Evolutionary conservation across 2,113 vertebrate species (phyloP).

Genomic region (Zosterops hypoxanthus): DNA sequence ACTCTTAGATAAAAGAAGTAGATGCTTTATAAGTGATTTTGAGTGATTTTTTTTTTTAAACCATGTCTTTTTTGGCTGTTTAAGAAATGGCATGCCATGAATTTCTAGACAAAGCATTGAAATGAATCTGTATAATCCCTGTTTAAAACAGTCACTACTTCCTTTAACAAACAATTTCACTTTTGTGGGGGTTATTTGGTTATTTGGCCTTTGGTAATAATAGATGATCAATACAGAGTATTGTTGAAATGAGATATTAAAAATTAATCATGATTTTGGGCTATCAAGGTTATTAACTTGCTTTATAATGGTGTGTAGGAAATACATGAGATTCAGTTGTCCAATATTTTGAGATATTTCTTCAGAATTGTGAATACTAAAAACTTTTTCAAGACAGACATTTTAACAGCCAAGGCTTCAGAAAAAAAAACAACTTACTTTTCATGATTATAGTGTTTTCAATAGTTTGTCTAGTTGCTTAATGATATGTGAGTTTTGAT

Average conservation of each 20-base stretch:
- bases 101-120: not conserved
- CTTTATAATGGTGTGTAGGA: not conserved
- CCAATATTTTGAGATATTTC: not conserved
- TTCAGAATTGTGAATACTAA: not conserved
- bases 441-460: not conserved
- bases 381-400: not conserved
- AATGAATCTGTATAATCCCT: not conserved
- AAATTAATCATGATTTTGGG: not conserved
- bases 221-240: not conserved
- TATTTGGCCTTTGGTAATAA: not conserved
- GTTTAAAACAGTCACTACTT: not conserved
- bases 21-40: not conserved
- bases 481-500: not conserved
- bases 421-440: rapidly evolving
- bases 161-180: not conserved
- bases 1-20: not conserved
- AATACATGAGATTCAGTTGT: not conserved
- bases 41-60: not conserved
- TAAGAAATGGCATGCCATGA: not conserved
- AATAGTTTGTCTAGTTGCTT: not conserved
- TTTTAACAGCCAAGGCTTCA: not conserved
- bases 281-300: not conserved
- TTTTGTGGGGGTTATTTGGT: not conserved
- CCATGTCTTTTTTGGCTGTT: not conserved
- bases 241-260: not conserved